Evolutionary conservation across 2,113 vertebrate genomes (phyloP).

Genomic region (Hypomesus transpacificus): DNA sequence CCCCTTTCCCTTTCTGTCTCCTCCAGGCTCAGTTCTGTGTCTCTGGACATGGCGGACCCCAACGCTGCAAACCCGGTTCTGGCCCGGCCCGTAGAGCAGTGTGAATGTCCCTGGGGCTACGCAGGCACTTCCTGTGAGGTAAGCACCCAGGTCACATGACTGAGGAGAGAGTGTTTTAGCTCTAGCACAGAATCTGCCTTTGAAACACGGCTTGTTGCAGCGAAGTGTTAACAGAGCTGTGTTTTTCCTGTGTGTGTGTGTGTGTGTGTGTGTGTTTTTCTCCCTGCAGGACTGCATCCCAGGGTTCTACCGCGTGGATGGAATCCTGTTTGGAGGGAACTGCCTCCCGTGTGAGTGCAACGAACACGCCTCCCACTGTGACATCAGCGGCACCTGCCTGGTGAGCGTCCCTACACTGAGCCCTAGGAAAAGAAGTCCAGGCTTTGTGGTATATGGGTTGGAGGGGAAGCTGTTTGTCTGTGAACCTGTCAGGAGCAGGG

Average conservation of each 20-base stretch:
- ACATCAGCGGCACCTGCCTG: constrained; percentile 78
- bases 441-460: too few species aligned
- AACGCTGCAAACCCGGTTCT: constrained; percentile 63
- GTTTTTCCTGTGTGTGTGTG: background rate
- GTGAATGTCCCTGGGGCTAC: constrained; percentile 91
- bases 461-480: too few species aligned
- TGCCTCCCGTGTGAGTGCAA: constrained; percentile 90
- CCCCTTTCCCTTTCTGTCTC: constrained; percentile 20
- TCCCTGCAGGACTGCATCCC: constrained; percentile 36
- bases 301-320: constrained; percentile 74
- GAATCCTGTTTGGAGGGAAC: constrained; percentile 90
- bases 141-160: constrained; percentile 22
- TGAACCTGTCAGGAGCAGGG: too few species aligned
- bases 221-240: background rate
- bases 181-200: background rate
- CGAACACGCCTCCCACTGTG: constrained; percentile 79
- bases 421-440: too few species aligned
- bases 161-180: background rate
- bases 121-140: constrained; percentile 93
- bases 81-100: constrained; percentile 79
- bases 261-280: background rate
- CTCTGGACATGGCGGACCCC: constrained; percentile 76
- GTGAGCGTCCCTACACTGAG: constrained; percentile 68
- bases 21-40: constrained; percentile 78
- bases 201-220: background rate